phyloP scores from a whole-genome alignment of 2,113 vertebrate species.

The Passer domesticus region DNA sequence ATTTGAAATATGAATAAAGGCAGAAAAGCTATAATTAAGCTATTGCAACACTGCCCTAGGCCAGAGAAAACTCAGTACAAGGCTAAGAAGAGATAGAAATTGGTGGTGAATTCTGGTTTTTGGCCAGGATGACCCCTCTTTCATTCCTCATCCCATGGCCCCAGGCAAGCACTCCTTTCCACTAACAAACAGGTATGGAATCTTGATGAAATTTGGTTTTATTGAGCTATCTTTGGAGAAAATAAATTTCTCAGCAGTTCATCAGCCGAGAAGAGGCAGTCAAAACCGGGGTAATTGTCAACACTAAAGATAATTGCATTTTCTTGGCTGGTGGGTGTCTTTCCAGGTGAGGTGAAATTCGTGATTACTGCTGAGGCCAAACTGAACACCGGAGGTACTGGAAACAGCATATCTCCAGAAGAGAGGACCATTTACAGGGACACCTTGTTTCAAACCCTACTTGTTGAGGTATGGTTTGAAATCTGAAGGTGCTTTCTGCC shows the following conservation, averaged over 20 bases:
- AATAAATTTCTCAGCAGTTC: neutral
- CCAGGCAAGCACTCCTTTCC: neutral
- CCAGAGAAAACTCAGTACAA: neutral
- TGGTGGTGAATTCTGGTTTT: neutral
- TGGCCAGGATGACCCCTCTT: neutral
- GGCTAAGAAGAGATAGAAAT: neutral
- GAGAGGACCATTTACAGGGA: constrained; percentile 41
- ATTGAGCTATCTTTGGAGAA: neutral
- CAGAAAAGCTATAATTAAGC: neutral
- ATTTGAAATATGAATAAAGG: neutral
- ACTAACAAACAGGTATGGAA: fast-evolving
- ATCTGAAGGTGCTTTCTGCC: neutral
- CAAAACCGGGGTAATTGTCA: neutral
- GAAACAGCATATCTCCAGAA: neutral
- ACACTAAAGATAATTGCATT: neutral
- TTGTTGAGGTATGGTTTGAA: constrained; percentile 63
- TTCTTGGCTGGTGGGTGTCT: neutral
- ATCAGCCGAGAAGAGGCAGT: neutral
- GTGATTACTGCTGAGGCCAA: constrained; percentile 56
- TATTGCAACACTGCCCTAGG: neutral
- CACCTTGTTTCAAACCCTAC: constrained; percentile 38
- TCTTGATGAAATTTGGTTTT: neutral
- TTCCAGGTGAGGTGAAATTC: constrained; percentile 70
- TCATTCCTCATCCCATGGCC: neutral
- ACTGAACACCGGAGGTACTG: neutral